Evolutionary conservation across 2,113 vertebrate species (phyloP), one percentile per base, ranked within the genome.

Genomic region (Saccopteryx leptura): DNA sequence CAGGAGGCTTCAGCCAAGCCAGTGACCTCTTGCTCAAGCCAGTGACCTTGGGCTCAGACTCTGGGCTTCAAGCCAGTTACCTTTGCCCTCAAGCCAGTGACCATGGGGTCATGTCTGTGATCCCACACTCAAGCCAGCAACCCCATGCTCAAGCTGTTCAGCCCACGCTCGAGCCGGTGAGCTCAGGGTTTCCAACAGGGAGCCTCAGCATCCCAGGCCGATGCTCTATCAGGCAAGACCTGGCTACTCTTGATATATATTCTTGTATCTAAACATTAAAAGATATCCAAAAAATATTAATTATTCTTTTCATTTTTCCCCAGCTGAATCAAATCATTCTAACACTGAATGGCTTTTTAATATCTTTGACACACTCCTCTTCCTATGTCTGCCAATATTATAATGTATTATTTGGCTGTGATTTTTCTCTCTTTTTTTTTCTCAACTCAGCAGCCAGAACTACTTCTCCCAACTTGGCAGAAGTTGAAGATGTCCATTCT

Each of bases 331-430:
- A 1, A 93, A 83, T 93, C 94, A 83, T 91, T 84, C 86, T 90
- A 87, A 92, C 58, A 48, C 31, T 61, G 65, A 93, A 95, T 71
- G 94, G 50, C 80, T 96, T 96, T 93, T 95, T 96, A 96, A 96
- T 96, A 65, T 96, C 94, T 95, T 89, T 91, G 88, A 85, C 87
- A 91, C 83, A 58, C 85, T 95, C 92, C 19, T 83, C 50, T 83
- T 93, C 69, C 52, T 60, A 63, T 31, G 83, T 81, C 94, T 97
- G 97, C 96, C 97, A 97, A 88, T 96, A 75, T 89, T 76, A 91
- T 95, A 96, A 96, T 94, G 79, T 69, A 96, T 87, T 87, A 89
- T 84, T 94, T 97, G 95, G 87, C 95, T 82, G 86, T 58, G 74
- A 84, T 50, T 92, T 96, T 96, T 95, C 89, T 92, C 66, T 39